Evolutionary conservation across 2,113 vertebrate species (phyloP).

Genomic region (Elephas maximus): DNA sequence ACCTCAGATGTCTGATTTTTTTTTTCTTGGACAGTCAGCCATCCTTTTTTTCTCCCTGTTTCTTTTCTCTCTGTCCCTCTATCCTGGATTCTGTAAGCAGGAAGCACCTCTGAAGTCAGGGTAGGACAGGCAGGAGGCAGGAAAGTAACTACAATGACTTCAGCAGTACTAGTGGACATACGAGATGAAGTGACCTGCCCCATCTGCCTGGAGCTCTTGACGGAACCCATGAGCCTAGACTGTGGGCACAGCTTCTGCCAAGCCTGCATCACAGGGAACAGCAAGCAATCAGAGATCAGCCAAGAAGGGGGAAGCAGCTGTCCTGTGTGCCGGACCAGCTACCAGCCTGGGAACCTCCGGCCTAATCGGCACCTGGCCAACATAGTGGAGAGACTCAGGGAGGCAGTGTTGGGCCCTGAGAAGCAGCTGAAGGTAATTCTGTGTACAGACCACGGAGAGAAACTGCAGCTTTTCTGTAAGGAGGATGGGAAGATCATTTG

Average conservation of each 20-base stretch:
- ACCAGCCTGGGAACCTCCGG: constrained; percentile 80
- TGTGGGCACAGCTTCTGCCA: constrained; percentile 62
- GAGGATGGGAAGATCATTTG: constrained; percentile 92
- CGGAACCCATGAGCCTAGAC: constrained; percentile 90
- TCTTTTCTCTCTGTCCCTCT: neutral
- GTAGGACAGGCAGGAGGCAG: neutral
- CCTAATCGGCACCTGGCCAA: constrained; percentile 91
- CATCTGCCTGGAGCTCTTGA: constrained; percentile 88
- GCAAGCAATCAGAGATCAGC: neutral
- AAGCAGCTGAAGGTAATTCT: constrained; percentile 19
- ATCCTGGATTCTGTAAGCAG: neutral
- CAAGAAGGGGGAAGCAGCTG: constrained; percentile 58
- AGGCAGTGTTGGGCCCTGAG: constrained; percentile 70
- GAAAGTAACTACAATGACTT: constrained; percentile 62
- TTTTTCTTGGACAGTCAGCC: neutral
- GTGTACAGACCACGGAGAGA: constrained; percentile 91
- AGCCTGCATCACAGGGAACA: constrained; percentile 61
- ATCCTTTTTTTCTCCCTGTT: neutral
- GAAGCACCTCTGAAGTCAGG: neutral
- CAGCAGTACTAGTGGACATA: constrained; percentile 72
- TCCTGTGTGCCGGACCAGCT: constrained; percentile 76
- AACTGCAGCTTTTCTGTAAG: constrained; percentile 92
- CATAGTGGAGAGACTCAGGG: constrained; percentile 90
- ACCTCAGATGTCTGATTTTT: neutral
- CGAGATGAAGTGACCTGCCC: constrained; percentile 88